These are phyloP conservation scores for Drosophila mauritiana DNA, from an alignment of 1,140 invertebrate genomes.

Conservation along the genomic window DNA sequence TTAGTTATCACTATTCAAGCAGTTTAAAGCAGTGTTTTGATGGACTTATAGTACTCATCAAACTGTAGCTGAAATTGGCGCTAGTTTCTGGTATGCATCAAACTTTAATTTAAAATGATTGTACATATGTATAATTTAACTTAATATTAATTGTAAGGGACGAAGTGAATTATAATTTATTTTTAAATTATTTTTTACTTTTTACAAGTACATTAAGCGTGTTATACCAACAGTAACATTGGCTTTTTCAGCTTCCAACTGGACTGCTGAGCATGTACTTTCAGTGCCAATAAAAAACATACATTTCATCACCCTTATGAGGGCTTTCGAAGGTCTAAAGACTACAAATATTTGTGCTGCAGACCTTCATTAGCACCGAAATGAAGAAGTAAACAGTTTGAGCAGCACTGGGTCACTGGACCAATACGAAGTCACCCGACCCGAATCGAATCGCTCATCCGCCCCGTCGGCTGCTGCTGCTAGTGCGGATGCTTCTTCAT, in stretches of 20 bases:
- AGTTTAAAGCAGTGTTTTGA: conserved; percentile 2
- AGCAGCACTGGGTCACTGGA: conserved; percentile 15
- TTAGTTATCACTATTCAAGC: not conserved
- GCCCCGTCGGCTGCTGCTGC: conserved; percentile 27
- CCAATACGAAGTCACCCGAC: conserved; percentile 51
- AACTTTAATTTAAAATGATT: conserved; percentile 1
- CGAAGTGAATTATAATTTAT: too few relatives aligned
- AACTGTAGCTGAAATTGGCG: conserved; percentile 6
- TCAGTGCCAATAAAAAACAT: not conserved
- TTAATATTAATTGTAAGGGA: too few relatives aligned
- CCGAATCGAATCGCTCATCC: conserved; percentile 28
- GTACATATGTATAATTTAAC: too few relatives aligned
- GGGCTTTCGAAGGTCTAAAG: not conserved
- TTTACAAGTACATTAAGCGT: too few relatives aligned
- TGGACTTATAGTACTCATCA: not conserved
- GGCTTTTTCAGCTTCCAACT: too few relatives aligned
- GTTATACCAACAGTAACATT: too few relatives aligned
- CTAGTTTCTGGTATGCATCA: not conserved
- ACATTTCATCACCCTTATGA: not conserved
- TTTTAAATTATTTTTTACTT: too few relatives aligned
- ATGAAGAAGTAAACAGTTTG: conserved; percentile 34
- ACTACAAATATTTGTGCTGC: not conserved
- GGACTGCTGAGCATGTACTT: too few relatives aligned
- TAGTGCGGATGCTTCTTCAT: conserved; percentile 16
- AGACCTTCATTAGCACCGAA: conserved; percentile 2